Evolutionary conservation across 37 sponge, comb jelly and placozoan genomes (phyloP).

Genomic region (Agelas oroides): DNA sequence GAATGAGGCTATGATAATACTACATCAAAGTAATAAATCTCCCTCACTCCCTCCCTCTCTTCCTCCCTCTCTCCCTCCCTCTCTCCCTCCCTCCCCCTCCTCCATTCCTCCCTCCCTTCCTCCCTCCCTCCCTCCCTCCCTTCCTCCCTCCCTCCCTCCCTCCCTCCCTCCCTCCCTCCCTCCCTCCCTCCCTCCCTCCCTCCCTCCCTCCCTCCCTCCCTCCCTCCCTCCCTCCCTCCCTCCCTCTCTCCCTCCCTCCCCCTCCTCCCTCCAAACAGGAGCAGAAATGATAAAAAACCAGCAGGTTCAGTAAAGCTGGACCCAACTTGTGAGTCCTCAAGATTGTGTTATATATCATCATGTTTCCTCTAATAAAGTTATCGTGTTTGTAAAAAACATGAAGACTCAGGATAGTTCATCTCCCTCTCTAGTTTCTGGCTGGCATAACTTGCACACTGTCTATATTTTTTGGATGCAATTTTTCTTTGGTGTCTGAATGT

Average conservation of each 20-base stretch:
- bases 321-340: constrained; percentile 65
- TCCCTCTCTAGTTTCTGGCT: no score
- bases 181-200: background rate
- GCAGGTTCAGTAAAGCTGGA: constrained; percentile 83
- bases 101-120: constrained; percentile 6
- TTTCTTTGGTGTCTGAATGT: no score
- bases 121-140: constrained; percentile 39
- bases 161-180: constrained; percentile 15
- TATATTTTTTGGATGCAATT: no score
- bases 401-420: no score
- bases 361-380: no score
- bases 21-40: no score
- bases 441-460: no score
- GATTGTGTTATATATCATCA: background rate
- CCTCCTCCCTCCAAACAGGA: constrained; percentile 25
- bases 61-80: background rate
- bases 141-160: constrained; percentile 43
- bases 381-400: no score
- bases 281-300: constrained; percentile 62
- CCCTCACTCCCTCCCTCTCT: background rate
- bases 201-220: background rate
- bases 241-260: background rate
- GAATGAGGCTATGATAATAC: no score
- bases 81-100: background rate
- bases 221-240: no score